Evolutionary conservation across 2,797 vertebrate genomes (phyloP), one percentile per base, ranked within the genome.

Genomic region (Paedocypris micromegethes): DNA sequence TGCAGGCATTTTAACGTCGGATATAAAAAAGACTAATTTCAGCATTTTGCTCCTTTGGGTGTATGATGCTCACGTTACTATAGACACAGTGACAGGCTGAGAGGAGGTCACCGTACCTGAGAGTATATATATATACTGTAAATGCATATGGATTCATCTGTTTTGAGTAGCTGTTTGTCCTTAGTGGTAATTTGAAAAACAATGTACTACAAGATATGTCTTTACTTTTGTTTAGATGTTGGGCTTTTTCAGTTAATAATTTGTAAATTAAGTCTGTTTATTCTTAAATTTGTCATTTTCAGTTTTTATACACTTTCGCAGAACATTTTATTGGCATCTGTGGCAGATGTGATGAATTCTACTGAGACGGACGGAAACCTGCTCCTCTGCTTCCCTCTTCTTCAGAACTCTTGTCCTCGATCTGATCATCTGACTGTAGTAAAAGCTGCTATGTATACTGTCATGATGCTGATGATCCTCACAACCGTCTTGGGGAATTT

Each of bases 401-500:
- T n/a, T 23, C 67, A 5, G 2, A 67, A 70, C 47, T 78, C 76
- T 8, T 78, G 76, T 56, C 23, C 9, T 1, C 46, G 55, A 67
- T 6, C 23, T 4, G 23, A 58, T 0, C 76, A 59, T 52, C 56
- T 47, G 9, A 3, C 49, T 3, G 6, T 44, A 0, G 3, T 72
- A 39, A 57, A 66, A 63, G 59, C 73, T 44, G 6, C 9, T 2
- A 60, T 78, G 67, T 75, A 78, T 8, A 2, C n/a, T 42, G 9
- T 75, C 46, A 60, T 70, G 61, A 7, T 58, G 9, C 63, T 54
- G 4, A 64, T 73, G 46, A 75, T 79, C 40, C 47, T 80, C 37
- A 74, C 72, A n/a, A 80, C 80, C 41, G 52, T 81, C 9, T 75
- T 76, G 41, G 80, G 80, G 42, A 81, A 81, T 23, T 49, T 77